Conservation (phyloP, 2,888 invertebrate genomes). For the Ischnus inquisitorius region DNA sequence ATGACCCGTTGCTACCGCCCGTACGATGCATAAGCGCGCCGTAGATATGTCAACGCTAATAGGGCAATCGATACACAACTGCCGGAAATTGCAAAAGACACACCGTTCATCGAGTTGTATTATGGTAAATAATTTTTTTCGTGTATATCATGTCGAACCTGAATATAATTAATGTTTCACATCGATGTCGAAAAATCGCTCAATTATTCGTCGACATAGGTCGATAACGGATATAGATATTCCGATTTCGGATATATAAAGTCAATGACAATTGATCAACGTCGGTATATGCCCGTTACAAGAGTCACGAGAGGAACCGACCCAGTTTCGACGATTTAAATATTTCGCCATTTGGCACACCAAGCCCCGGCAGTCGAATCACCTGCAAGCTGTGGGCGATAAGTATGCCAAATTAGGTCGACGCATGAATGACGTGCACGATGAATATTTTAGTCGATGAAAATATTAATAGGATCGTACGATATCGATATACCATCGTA, state of each 20-base stretch:
- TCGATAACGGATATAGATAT: not conserved
- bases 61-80: not conserved
- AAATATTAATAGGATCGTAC: too few species aligned
- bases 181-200: not conserved
- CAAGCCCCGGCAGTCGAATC: too few species aligned
- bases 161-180: too few species aligned
- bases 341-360: not conserved
- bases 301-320: not conserved
- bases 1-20: slow-evolving; percentile 27
- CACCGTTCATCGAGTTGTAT: not conserved
- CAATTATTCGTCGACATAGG: not conserved
- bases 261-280: not conserved
- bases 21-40: slow-evolving; percentile 13
- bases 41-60: slow-evolving; percentile 17
- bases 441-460: not conserved
- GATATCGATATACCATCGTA: too few species aligned
- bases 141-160: too few species aligned
- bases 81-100: not conserved
- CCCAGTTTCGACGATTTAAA: slow-evolving; percentile 9
- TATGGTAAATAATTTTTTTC: not conserved
- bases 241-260: not conserved
- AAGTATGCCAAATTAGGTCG: too few species aligned
- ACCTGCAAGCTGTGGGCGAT: too few species aligned
- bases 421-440: too few species aligned
- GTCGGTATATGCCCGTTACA: not conserved